Conservation (phyloP, 1,140 invertebrate species). For the Ganaspis sp. region DNA sequence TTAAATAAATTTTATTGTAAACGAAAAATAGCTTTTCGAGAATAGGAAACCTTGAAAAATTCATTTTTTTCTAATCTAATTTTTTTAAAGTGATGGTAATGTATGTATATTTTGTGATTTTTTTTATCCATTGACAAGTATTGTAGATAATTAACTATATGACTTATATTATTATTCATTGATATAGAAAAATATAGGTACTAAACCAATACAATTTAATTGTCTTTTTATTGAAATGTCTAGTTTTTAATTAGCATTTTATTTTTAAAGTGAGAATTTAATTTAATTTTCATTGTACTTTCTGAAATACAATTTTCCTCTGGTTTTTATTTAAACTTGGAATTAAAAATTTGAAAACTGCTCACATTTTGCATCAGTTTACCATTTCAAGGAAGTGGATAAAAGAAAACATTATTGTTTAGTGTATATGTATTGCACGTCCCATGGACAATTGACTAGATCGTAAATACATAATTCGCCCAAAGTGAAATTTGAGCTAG, state of each 20-base stretch:
- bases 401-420: constrained; percentile 22
- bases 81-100: constrained; percentile 38
- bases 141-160: constrained; percentile 75
- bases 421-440: constrained; percentile 59
- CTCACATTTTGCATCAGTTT: too few relatives aligned
- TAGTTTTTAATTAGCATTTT: constrained; percentile 46
- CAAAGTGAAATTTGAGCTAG: neutral
- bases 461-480: constrained; percentile 58
- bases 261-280: constrained; percentile 43
- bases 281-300: neutral
- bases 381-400: neutral
- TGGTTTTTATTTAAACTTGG: too few relatives aligned
- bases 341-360: too few relatives aligned
- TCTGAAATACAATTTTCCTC: neutral
- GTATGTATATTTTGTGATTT: constrained; percentile 77
- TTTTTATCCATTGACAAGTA: constrained; percentile 73
- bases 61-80: constrained; percentile 40
- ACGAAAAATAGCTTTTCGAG: constrained; percentile 38
- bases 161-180: constrained; percentile 68
- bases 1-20: constrained; percentile 34
- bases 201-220: constrained; percentile 69
- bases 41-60: constrained; percentile 14
- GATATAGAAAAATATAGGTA: constrained; percentile 69
- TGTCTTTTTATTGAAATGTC: constrained; percentile 47
- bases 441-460: constrained; percentile 69